Evolutionary conservation across 2,113 vertebrate species (phyloP), one percentile per base, ranked within the genome.

Genomic region (Anser brachyrhynchus): DNA sequence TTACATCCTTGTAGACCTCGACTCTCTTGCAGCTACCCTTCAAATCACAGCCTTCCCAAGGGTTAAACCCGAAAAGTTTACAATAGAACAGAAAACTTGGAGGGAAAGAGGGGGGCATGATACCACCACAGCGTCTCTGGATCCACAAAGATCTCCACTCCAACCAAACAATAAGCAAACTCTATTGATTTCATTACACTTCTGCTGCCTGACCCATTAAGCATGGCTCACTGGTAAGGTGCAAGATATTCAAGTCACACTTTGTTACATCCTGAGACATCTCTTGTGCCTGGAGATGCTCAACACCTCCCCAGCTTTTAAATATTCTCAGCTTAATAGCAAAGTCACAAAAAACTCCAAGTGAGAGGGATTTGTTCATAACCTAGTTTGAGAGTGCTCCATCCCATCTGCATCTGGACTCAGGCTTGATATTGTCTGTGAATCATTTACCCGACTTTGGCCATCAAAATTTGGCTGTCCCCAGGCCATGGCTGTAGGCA

Each of bases 151-250:
- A n/a, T 82, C 87, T 66, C 41, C 71, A 35, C 69, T 83, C 26
- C 25, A 65, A 55, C 46, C 15, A 33, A 79, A 43, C 77, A 72
- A 43, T 52, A 33, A 23, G 58, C 29, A 44, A 29, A 0, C 59
- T 71, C 52, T 94, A 98, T 98, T 96, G 98, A 98, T 98, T 95
- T 93, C 21, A 14, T 92, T 73, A 18, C 85, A 92, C 90, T 91
- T 95, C 81, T 81, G 67, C 62, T 21, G 62, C 84, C 89, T 79
- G 97, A 97, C 96, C 96, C 82, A 94, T 98, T 97, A 95, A 57
- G 51, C 91, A 97, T 1, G 87, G 97, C 95, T 97, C 97, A 94
- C 96, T 46, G 93, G 78, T 44, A 72, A 94, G 84, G 93, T 92
- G 96, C 58, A 62, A 95, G 95, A 71, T 20, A 28, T 4, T 86